Evolutionary conservation across 2,113 vertebrate species (phyloP), one percentile per base, ranked within the genome.

Genomic region (Acinonyx jubatus): DNA sequence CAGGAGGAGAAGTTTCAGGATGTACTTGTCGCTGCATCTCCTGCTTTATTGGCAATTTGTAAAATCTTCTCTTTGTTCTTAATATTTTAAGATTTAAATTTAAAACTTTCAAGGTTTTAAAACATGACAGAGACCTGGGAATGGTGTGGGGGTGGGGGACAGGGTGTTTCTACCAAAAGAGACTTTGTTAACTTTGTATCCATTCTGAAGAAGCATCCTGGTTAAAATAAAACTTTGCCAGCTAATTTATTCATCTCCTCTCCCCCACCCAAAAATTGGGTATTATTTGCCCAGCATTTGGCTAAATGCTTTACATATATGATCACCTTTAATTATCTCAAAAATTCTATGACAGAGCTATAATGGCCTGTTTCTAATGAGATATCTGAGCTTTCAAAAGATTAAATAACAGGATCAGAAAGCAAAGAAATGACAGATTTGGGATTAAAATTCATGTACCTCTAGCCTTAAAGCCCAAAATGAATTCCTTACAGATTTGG

Each of bases 251-350:
- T 61, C 33, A 84, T 48, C 27, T 74, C 6, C 7, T 25, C 9
- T 1, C n/a, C 5, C 1, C 16, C 13, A 13, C 6, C 14, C 7
- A 11, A 0, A 52, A 21, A 79, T 16, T 50, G 76, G 73, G 61
- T 36, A 27, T 48, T 79, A 52, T 74, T 79, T 41, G 27, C 29
- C 80, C 69, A 31, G 38, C 1, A 27, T 41, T 38, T 69, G 9
- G 9, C 45, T 36, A 50, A 91, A 38, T 71, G 33, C 48, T 83
- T 86, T 68, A 80, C 13, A 66, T 71, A 36, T 31, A 52, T 61
- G 25, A 73, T 80, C 36, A n/a, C 25, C 93, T 73, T 91, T 95
- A 95, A 50, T 63, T 48, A 93, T 63, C 48, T 93, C 52, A 63
- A 91, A 93, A 87, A 50, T 88, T 91, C 14, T 78, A 36, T 92